Evolutionary conservation across 2,797 vertebrate genomes (phyloP).

Genomic region (Brotula barbata): DNA sequence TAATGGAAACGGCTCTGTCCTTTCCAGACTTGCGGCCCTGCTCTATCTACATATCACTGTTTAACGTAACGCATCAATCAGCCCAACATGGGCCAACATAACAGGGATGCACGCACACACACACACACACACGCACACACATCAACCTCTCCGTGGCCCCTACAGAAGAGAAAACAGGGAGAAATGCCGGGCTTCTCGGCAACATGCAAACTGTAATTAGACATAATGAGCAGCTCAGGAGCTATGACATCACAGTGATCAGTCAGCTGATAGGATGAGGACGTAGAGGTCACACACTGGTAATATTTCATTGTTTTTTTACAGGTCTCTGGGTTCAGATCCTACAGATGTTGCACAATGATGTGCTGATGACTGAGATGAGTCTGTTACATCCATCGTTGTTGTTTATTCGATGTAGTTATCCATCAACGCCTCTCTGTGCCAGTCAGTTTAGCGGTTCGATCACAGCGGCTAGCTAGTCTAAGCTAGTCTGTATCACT

Average conservation of each 20-base stretch:
- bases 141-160: slow-evolving; percentile 2
- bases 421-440: no score
- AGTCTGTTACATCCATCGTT: no score
- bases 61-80: slow-evolving; percentile 17
- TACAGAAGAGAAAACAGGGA: not conserved
- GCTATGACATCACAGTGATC: not conserved
- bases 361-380: no score
- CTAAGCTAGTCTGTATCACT: no score
- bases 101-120: slow-evolving; percentile 1
- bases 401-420: no score
- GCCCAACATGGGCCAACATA: not conserved
- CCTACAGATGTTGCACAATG: no score
- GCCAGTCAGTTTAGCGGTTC: no score
- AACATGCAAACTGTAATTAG: slow-evolving; percentile 9
- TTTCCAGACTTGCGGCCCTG: slow-evolving; percentile 12
- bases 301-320: not conserved
- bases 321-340: not conserved
- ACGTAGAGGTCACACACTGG: slow-evolving; percentile 2
- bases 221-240: slow-evolving; percentile 26
- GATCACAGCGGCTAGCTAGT: no score
- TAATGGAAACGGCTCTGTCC: slow-evolving; percentile 18
- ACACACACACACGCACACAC: slow-evolving; percentile 1
- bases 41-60: slow-evolving; percentile 7
- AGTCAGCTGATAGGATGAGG: not conserved
- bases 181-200: not conserved